These are phyloP conservation scores for Patiria pectinifera DNA, from an alignment of 53 echinoderm and acorn worm species.

Conservation along the genomic window DNA sequence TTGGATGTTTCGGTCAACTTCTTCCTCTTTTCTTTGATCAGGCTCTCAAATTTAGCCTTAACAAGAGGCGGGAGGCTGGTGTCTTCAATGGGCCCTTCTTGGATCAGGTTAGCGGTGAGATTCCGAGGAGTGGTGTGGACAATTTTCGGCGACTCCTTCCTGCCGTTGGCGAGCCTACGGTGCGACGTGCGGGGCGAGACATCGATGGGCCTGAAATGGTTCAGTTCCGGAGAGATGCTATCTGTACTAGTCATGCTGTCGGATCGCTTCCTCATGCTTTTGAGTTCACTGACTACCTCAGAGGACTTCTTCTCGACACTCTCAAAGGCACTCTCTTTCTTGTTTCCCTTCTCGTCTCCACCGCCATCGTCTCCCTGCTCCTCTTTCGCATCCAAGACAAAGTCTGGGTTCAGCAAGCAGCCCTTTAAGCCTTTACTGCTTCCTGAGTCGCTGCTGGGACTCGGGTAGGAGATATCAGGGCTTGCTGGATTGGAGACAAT, in stretches of 20 bases:
- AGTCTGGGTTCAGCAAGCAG: conserved; percentile 17
- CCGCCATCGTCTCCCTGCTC: neutral
- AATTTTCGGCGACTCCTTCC: conserved; percentile 76
- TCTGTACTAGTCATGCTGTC: conserved; percentile 91
- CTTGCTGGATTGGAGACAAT: conserved; percentile 26
- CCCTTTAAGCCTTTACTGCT: conserved; percentile 35
- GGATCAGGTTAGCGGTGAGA: conserved; percentile 65
- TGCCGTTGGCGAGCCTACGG: conserved; percentile 83
- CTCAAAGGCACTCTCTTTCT: conserved; percentile 60
- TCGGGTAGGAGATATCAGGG: conserved; percentile 38
- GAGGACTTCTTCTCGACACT: conserved; percentile 31
- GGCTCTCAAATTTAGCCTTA: conserved; percentile 75
- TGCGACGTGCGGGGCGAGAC: conserved; percentile 92
- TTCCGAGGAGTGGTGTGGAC: conserved; percentile 92
- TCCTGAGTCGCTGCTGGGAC: conserved; percentile 48
- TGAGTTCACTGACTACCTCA: conserved; percentile 4
- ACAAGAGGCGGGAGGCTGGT: conserved; percentile 62
- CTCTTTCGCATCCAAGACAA: conserved; percentile 26
- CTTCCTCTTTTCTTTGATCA: conserved; percentile 69
- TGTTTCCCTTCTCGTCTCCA: conserved; percentile 3
- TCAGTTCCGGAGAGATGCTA: conserved; percentile 91
- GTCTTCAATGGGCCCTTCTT: conserved; percentile 25
- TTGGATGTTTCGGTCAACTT: conserved; percentile 73
- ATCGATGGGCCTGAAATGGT: conserved; percentile 95
- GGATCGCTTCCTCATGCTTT: conserved; percentile 62